Base-by-base conservation (phyloP, 2,888 invertebrate species). In the Incurvaria masculella region DNA sequence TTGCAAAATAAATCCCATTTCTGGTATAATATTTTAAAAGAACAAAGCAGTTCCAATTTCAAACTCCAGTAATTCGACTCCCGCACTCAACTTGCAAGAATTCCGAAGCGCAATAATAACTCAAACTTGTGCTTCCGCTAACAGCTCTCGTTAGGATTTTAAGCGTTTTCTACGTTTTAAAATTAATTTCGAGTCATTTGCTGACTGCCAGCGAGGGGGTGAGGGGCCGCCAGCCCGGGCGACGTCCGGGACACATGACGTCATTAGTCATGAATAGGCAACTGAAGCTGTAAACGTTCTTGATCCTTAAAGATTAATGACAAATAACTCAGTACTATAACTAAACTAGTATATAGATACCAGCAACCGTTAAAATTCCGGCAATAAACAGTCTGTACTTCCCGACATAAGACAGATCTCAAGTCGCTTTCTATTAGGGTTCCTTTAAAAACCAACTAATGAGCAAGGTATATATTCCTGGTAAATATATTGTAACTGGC, bases 161-260 rank as follows among this genome's bases (percentile, higher is more conserved):
- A 33, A 33, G 33, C 33, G 33, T 33, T 33, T 33, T 33, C 33
- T 33, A 33, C 33, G 14, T 75, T 72, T 75, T 76, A 48, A 44
- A 43, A 76, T 74, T 75, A 74, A 76, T 75, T 63, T 66, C 75
- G 74, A 75, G 72, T 72, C 78, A 78, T 78, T 78, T 76, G 69
- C 69, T 33, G 11, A 18, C 20, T 33, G 62, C 61, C 64, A 60
- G 58, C 59, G 60, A 60, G 57, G 62, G 8, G 33, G 42, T 47
- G 62, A 61, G 64, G 60, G 58, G 59, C 59, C 60, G 57, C 61
- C n/a, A 59, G 66, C 66, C 67, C 70, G 69, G 57, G 62, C 63
- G 57, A 71, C 75, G 76, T 64, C 64, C 72, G 73, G 71, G 76
- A 76, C 76, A 73, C 68, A 67, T 74, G 69, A 73, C 76, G 76